Evolutionary conservation across 2,113 vertebrate genomes (phyloP).

Genomic region (Entomyzon cyanotis): DNA sequence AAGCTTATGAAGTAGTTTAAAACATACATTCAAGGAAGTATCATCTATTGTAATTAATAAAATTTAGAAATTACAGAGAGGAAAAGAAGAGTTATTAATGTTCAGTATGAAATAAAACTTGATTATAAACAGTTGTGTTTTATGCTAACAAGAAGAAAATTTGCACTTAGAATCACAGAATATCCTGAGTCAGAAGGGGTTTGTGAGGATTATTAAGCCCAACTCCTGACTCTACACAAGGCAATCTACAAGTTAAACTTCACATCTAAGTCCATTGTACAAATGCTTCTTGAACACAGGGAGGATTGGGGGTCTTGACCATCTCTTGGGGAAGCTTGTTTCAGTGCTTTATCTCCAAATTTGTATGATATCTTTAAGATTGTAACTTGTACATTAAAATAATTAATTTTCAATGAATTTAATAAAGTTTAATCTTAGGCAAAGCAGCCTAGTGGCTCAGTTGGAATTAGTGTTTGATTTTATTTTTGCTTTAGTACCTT

Average conservation of each 20-base stretch:
- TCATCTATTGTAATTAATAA: not conserved
- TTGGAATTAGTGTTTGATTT: not conserved
- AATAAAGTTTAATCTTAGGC: not conserved
- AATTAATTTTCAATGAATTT: not conserved
- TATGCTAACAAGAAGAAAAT: not conserved
- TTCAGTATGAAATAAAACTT: not conserved
- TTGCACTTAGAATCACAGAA: not conserved
- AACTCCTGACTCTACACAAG: not conserved
- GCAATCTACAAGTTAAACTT: not conserved
- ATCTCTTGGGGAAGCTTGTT: not conserved
- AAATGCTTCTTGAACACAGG: not conserved
- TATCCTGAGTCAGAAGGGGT: not conserved
- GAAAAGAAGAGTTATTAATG: not conserved
- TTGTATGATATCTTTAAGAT: not conserved
- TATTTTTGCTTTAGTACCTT: not conserved
- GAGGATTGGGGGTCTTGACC: not conserved
- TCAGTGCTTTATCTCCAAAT: not conserved
- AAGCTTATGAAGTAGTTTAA: not conserved
- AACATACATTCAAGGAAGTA: not conserved
- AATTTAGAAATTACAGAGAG: not conserved
- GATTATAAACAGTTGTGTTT: not conserved
- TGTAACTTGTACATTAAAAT: not conserved
- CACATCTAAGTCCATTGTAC: not conserved
- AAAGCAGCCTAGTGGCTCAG: not conserved
- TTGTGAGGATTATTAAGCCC: not conserved